Evolutionary conservation across 1,140 invertebrate genomes (phyloP).

Genomic region (Marisa cornuarietis): DNA sequence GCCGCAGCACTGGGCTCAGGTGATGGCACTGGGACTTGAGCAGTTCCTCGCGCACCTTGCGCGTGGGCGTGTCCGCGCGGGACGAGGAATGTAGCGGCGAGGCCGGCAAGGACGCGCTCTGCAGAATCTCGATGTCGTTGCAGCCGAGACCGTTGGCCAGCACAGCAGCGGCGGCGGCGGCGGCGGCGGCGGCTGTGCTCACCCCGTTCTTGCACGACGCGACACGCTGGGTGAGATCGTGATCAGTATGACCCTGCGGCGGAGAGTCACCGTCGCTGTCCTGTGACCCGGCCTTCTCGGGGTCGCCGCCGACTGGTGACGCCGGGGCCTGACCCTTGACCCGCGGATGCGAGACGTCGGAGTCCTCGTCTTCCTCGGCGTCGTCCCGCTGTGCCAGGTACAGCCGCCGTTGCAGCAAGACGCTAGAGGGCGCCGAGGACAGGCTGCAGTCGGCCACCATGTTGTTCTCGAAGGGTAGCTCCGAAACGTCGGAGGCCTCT

Average conservation of each 20-base stretch:
- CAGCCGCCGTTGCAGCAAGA: constrained; percentile 39
- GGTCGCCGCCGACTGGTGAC: too few species aligned
- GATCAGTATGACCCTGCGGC: too few species aligned
- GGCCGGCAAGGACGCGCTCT: constrained; percentile 58
- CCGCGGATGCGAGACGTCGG: not conserved
- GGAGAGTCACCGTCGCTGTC: too few species aligned
- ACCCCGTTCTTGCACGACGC: too few species aligned
- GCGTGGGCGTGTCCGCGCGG: constrained; percentile 45
- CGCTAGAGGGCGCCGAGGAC: constrained; percentile 26
- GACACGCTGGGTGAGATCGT: too few species aligned
- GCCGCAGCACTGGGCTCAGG: constrained; percentile 54
- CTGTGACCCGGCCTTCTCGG: too few species aligned
- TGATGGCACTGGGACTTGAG: constrained; percentile 51
- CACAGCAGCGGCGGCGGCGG: too few species aligned
- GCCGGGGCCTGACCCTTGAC: too few species aligned
- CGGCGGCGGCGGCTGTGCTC: too few species aligned
- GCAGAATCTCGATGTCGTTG: constrained; percentile 43
- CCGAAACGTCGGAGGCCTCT: constrained; percentile 45
- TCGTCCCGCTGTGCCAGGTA: constrained; percentile 45
- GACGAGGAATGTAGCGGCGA: constrained; percentile 49
- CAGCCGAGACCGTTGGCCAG: constrained; percentile 2
- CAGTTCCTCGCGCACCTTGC: constrained; percentile 47
- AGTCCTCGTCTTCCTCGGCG: constrained; percentile 3
- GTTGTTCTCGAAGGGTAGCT: constrained; percentile 49
- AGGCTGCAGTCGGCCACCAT: constrained; percentile 56